Percentiles rank a stretch among this genome's conserved stretches.
Evolutionary conservation across 2,113 vertebrate genomes (phyloP).

Genomic region (Coregonus clupeaformis): DNA sequence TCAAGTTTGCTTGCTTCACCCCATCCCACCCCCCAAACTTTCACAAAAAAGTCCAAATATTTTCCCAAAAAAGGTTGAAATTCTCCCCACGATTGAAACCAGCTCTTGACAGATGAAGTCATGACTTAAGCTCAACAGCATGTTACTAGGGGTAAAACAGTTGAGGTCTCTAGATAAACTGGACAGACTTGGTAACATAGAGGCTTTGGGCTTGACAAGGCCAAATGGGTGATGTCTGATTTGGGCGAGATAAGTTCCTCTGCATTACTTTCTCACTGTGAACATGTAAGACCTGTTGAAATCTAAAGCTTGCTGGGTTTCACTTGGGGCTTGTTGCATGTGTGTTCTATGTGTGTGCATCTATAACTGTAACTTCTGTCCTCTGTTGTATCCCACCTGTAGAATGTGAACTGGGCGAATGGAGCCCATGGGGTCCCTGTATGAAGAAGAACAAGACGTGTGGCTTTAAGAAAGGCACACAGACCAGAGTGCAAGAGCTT

Average conservation of each 20-base stretch:
- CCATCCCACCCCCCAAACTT: background rate
- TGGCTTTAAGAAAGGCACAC: conserved; percentile 90
- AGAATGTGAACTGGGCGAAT: conserved; percentile 92
- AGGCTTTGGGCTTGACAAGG: conserved; percentile 14
- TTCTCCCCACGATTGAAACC: background rate
- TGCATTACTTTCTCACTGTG: background rate
- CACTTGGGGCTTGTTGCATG: background rate
- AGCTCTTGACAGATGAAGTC: conserved; percentile 30
- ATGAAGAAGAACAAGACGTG: conserved; percentile 92
- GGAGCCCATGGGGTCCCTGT: conserved; percentile 91
- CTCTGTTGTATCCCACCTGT: conserved; percentile 62
- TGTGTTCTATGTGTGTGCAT: background rate
- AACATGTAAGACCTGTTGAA: background rate
- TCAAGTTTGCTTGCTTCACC: conserved; percentile 13
- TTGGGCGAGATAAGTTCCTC: conserved; percentile 14
- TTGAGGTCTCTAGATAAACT: conserved; percentile 41
- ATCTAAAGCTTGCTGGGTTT: background rate
- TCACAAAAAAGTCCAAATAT: background rate
- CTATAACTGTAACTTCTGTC: background rate
- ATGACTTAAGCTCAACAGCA: conserved; percentile 46
- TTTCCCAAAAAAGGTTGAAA: conserved; percentile 8
- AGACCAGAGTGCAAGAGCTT: conserved; percentile 80
- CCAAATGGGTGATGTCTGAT: conserved; percentile 38
- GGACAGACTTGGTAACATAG: conserved; percentile 22
- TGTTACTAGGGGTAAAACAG: conserved; percentile 37